Percentiles rank a stretch among this genome's conserved stretches.
Evolutionary conservation across 2,888 invertebrate species (phyloP).

Genomic region (Morpho achilles): DNA sequence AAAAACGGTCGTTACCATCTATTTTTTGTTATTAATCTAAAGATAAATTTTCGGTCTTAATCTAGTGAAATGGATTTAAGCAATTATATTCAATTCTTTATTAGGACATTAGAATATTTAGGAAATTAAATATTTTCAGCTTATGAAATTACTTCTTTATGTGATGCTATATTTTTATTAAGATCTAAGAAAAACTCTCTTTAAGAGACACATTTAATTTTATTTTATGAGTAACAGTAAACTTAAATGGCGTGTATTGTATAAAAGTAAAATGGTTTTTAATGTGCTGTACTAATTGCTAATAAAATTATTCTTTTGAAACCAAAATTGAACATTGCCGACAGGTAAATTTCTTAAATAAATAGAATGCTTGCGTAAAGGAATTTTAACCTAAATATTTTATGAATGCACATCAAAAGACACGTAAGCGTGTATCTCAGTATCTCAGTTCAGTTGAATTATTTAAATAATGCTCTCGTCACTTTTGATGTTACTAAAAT

Average conservation of each 20-base stretch:
- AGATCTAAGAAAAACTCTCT: too few species aligned
- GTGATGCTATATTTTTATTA: too few species aligned
- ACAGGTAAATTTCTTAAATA: conserved; percentile 17
- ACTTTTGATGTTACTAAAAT: conserved; percentile 20
- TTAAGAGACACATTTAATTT: too few species aligned
- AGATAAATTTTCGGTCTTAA: background rate
- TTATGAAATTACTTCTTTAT: too few species aligned
- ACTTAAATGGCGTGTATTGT: too few species aligned
- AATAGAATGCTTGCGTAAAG: conserved; percentile 14
- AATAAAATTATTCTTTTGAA: conserved; percentile 1
- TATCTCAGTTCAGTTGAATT: conserved; percentile 18
- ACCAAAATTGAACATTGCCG: conserved; percentile 4
- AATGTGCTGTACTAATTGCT: too few species aligned
- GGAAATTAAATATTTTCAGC: too few species aligned
- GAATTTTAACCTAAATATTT: conserved; percentile 26
- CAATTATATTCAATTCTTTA: too few species aligned
- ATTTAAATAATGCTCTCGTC: conserved; percentile 18
- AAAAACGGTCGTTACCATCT: conserved; percentile 1
- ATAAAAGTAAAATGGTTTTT: too few species aligned
- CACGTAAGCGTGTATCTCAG: background rate
- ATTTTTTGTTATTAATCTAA: conserved; percentile 1
- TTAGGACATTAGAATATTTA: too few species aligned
- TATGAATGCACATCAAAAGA: conserved; percentile 20
- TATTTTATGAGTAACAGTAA: too few species aligned
- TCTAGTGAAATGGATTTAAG: too few species aligned